Base-by-base conservation (phyloP, 92 coral and sea anemone species). In the Montipora capitata region DNA sequence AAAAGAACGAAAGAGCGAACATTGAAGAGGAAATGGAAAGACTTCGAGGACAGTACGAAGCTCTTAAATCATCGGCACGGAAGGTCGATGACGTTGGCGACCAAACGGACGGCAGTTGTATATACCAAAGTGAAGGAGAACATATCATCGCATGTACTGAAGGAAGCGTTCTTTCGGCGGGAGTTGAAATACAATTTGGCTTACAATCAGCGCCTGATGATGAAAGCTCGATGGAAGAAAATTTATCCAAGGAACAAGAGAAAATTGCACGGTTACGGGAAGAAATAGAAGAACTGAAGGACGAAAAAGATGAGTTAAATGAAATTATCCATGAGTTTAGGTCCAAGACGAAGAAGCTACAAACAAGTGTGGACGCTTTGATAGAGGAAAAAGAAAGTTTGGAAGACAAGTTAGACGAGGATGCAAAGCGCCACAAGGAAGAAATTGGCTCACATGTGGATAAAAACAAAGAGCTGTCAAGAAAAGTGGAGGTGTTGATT, bases 271-370 rank as follows among this genome's bases (percentile, higher is more conserved):
- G 88, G 56, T 76, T 95, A 68, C 85, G 85, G 8, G 83, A 67
- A 15, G 86, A 94, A 27, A 75, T 95, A 16, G 89, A 80, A 11
- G 96, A 91, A 41, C 81, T 90, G 2, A 77, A 67, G 45, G 96
- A 95, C 76, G 98, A 95, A 52, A 95, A 93, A 78, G 96, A 95
- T 56, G 98, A 95, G 77, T 88, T 95, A 2, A 96, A 95, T 74
- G 96, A 95, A 68, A 95, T 91, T 45, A 82, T 95, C 3, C 94
- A 81, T 65, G 96, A 90, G 12, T 67, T 93, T 73, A 87, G 95
- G 85, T 87, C 82, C 27, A 95, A 95, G 87, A 87, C 92, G 72
- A 87, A 91, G 88, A 93, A 89, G 68, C 76, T 95, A 48, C 94
- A 98, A 86, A 89, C 87, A 49, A 92, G 92, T 16, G 81, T 97